These are phyloP conservation scores for Drosophila yooni DNA, from an alignment of 2,888 invertebrate species.

Conservation along the genomic window DNA sequence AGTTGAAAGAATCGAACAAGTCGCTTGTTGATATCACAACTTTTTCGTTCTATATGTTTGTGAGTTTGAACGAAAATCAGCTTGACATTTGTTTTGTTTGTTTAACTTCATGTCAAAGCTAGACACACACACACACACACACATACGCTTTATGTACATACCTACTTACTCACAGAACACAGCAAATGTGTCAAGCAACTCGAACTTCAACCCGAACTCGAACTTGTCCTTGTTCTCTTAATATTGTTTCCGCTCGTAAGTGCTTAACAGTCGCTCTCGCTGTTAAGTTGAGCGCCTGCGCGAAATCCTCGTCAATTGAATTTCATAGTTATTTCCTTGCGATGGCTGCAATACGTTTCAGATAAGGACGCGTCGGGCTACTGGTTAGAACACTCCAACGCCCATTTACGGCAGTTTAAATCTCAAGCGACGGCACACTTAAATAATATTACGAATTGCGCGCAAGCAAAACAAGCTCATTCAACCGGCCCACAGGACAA, in stretches of 20 bases:
- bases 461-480: constrained; percentile 64
- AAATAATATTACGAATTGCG: constrained; percentile 45
- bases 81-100: constrained; percentile 77
- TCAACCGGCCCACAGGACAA: constrained; percentile 60
- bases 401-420: constrained; percentile 29
- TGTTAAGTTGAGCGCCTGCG: constrained; percentile 60
- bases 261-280: constrained; percentile 27
- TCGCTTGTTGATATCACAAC: constrained; percentile 65
- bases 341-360: constrained; percentile 67
- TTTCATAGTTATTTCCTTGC: constrained; percentile 68
- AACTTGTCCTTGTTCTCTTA: constrained; percentile 8
- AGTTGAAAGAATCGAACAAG: constrained; percentile 38
- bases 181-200: constrained; percentile 17
- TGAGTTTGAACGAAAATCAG: constrained; percentile 34
- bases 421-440: constrained; percentile 32
- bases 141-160: background rate
- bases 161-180: background rate
- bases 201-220: constrained; percentile 22
- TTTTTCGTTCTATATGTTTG: constrained; percentile 65
- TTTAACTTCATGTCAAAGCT: constrained; percentile 71
- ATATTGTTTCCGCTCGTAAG: background rate
- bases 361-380: constrained; percentile 71
- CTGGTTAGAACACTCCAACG: constrained; percentile 56
- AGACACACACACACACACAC: constrained; percentile 23
- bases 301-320: constrained; percentile 60